Evolutionary conservation across 1,140 invertebrate species (phyloP), one percentile per base, ranked within the genome.

Genomic region (Magallana gigas): DNA sequence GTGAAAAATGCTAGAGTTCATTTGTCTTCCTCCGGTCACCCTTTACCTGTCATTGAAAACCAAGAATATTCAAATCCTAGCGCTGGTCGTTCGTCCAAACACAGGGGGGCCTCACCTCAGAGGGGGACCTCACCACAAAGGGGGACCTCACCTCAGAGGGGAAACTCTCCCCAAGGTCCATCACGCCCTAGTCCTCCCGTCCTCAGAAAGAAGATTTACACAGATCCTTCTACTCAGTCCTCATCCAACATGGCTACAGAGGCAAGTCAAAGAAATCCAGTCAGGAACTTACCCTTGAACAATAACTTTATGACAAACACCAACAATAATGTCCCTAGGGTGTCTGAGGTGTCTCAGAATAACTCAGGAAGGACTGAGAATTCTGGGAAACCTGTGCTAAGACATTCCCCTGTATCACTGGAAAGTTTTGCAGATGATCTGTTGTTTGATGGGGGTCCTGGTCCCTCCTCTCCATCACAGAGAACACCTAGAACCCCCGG

Each of bases 381-480:
- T 9, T 18, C 18, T 58, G 48, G 16, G 12, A 76, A 57, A 81
- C 71, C 85, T 16, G 16, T 57, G 16, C 48, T 58, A 12, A n/a
- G 48, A 57, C 81, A 83, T 57, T 60, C 83, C 5, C 80, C 83
- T 16, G 58, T 87, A 9, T 80, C 89, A 8, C 86, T 82, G 12
- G 92, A 92, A 56, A 93, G 91, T 88, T 87, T 93, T 88, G 91
- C 93, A 83, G 93, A 93, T 86, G 93, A 93, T 57, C 68, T 91
- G 23, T 84, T 93, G 71, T 92, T 93, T 90, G 92, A 88, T 83
- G 59, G 88, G 36, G 36, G 3, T 87, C 48, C 86, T 81, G 57
- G 62, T 59, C 82, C 82, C 59, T 83, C 86, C 14, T 83, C 59
- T 14, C 4, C 58, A 57, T 57, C 87, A n/a, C 89, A 85, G 23